Evolutionary conservation across 53 echinoderm and acorn worm species (phyloP).

Genomic region (Patiria pectinifera): DNA sequence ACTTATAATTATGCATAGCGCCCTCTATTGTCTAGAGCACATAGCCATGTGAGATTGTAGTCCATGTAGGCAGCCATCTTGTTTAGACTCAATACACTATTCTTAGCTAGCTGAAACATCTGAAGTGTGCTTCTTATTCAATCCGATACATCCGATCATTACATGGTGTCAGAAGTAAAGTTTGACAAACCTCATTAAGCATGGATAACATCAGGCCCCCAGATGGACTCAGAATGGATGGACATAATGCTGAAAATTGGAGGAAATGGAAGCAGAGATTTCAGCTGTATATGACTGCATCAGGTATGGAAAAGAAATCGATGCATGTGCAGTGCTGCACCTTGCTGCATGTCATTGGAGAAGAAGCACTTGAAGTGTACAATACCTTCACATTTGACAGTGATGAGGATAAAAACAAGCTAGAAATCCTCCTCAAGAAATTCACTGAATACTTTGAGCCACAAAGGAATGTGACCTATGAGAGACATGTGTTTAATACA

Average conservation of each 20-base stretch:
- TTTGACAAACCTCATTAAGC: not conserved
- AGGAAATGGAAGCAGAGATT: constrained; percentile 21
- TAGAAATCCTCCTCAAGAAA: constrained; percentile 28
- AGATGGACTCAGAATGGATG: not conserved
- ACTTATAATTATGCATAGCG: too few relatives aligned
- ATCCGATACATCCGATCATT: not conserved
- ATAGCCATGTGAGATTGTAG: too few relatives aligned
- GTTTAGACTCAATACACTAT: too few relatives aligned
- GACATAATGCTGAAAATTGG: constrained; percentile 8
- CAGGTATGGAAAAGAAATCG: not conserved
- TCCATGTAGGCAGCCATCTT: too few relatives aligned
- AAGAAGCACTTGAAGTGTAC: not conserved
- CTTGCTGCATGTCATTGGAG: constrained; percentile 14
- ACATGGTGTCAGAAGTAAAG: constrained; percentile 8
- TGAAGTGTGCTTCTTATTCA: too few relatives aligned
- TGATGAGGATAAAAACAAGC: not conserved
- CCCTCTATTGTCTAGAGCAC: too few relatives aligned
- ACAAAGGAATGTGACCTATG: constrained; percentile 58
- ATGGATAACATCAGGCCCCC: not conserved
- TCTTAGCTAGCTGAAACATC: too few relatives aligned
- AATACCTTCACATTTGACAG: not conserved
- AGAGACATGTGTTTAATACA: constrained; percentile 62
- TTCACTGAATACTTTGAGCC: constrained; percentile 57
- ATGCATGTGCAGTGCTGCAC: not conserved
- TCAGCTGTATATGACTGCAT: too few relatives aligned